phyloP scores from a whole-genome alignment of 2,888 invertebrate genomes.

The Athalia rosae region DNA sequence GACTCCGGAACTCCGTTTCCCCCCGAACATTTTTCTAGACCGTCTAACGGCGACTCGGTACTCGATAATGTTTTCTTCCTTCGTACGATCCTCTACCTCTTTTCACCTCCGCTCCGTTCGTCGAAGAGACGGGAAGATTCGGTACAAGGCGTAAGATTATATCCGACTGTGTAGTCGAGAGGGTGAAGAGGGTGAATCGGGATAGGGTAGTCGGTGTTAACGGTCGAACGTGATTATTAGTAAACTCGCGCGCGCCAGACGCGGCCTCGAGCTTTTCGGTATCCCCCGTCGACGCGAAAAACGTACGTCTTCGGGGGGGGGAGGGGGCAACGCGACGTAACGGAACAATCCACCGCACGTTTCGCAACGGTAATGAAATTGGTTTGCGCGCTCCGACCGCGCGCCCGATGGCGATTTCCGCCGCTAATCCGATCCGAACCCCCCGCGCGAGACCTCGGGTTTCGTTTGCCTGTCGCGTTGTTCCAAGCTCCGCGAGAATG shows the following conservation, averaged over 20 bases:
- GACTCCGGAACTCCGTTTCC: no score
- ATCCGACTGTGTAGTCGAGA: background rate
- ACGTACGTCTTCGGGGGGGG: no score
- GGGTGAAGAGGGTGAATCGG: background rate
- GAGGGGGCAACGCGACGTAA: no score
- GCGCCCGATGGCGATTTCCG: constrained; percentile 4
- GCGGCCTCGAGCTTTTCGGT: background rate
- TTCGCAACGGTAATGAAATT: constrained; percentile 32
- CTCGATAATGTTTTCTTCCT: no score
- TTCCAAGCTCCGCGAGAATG: no score
- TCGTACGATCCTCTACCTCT: no score
- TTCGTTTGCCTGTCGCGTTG: background rate
- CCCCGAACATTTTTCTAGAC: no score
- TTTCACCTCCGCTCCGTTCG: no score
- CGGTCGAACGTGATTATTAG: constrained; percentile 28
- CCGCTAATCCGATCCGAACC: background rate
- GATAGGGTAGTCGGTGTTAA: constrained; percentile 9
- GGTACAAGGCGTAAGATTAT: no score
- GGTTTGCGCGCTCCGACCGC: background rate
- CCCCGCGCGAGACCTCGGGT: background rate
- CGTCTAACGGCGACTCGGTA: no score
- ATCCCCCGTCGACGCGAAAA: no score
- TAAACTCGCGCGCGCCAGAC: background rate
- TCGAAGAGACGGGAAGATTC: no score
- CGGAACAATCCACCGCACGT: constrained; percentile 30